Evolutionary conservation across 2,113 vertebrate genomes (phyloP).

Genomic region (Entomyzon cyanotis): DNA sequence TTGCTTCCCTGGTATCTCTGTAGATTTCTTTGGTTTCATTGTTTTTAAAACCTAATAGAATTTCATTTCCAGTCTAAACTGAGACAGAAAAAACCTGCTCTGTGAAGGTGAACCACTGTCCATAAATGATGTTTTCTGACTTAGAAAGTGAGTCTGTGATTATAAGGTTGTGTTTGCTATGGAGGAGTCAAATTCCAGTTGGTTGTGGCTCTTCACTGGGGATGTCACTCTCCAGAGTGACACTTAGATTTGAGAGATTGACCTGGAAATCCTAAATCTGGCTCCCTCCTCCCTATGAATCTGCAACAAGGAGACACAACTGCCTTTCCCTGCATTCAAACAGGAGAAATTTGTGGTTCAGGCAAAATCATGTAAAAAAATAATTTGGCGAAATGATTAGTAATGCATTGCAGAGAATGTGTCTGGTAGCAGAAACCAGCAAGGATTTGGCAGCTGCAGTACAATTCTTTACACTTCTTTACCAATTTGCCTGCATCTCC

Average conservation of each 20-base stretch:
- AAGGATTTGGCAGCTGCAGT: neutral
- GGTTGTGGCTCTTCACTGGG: neutral
- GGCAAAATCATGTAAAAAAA: neutral
- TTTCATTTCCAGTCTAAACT: neutral
- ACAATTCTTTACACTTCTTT: neutral
- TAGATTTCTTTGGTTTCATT: neutral
- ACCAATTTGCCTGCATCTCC: neutral
- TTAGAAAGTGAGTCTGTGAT: neutral
- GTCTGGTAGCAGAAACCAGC: neutral
- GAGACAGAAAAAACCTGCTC: neutral
- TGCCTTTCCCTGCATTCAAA: neutral
- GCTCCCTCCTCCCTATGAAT: neutral
- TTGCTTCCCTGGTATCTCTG: neutral
- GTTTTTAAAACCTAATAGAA: neutral
- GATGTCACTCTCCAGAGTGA: neutral
- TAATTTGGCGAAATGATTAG: neutral
- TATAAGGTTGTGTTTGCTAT: neutral
- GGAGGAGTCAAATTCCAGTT: neutral
- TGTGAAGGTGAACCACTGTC: neutral
- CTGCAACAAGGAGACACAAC: neutral
- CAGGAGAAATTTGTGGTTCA: rapidly evolving
- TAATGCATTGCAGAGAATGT: neutral
- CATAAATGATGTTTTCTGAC: neutral
- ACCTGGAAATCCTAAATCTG: neutral
- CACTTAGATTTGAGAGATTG: neutral